Percentiles rank a stretch among this genome's conserved stretches.
These are phyloP conservation scores for Dendrocincla tyrannina DNA, from an alignment of 2,797 vertebrate genomes.

Conservation along the genomic window DNA sequence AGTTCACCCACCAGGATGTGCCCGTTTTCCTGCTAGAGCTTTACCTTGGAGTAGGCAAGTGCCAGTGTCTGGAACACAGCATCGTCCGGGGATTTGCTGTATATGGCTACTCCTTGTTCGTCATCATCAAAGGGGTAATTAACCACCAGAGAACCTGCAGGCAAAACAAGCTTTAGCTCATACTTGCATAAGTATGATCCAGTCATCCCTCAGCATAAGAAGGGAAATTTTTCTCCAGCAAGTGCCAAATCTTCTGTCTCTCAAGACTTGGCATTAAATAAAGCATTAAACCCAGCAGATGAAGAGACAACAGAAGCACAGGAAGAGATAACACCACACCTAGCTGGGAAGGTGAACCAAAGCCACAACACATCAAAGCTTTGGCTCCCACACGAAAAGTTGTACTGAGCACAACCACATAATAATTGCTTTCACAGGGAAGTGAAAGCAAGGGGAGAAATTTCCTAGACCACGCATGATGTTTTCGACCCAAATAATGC, in stretches of 20 bases:
- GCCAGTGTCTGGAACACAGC: slow-evolving; percentile 88
- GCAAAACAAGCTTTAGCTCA: slow-evolving; percentile 22
- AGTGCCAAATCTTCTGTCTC: neutral
- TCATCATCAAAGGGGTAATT: slow-evolving; percentile 96
- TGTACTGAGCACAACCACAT: neutral
- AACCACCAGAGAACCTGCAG: slow-evolving; percentile 92
- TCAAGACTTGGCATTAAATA: neutral
- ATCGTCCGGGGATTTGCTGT: slow-evolving; percentile 91
- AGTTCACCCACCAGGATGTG: neutral
- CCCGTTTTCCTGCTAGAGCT: neutral
- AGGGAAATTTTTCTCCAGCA: neutral
- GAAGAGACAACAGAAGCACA: neutral
- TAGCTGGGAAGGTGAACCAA: neutral
- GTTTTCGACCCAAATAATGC: neutral
- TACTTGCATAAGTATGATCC: neutral
- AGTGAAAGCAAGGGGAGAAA: neutral
- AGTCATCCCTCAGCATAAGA: neutral
- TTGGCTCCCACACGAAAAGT: neutral
- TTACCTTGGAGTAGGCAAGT: slow-evolving; percentile 91
- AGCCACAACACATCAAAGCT: neutral
- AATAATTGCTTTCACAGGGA: neutral
- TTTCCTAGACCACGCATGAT: neutral
- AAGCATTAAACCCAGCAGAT: neutral
- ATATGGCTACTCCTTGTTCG: slow-evolving; percentile 77
- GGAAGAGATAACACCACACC: neutral